Evolutionary conservation across 2,888 invertebrate genomes (phyloP).

Genomic region (Desoria tigrina): DNA sequence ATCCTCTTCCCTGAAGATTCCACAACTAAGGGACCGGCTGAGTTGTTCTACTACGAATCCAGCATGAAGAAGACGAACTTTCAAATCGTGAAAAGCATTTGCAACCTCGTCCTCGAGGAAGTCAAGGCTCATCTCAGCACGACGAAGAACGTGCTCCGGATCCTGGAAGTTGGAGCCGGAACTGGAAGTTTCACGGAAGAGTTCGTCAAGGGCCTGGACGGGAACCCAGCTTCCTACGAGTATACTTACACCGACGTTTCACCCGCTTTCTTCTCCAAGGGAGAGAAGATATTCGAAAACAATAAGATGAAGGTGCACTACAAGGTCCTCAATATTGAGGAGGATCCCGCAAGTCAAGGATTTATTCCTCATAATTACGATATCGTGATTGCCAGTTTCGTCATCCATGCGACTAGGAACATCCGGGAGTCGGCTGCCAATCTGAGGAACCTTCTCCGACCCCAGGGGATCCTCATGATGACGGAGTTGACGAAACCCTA

Average conservation of each 20-base stretch:
- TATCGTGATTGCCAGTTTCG: conserved; percentile 18
- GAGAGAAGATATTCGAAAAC: conserved; percentile 28
- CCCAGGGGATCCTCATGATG: conserved; percentile 11
- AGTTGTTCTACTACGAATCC: conserved; percentile 9
- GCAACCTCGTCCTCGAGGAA: background rate
- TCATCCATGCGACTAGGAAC: conserved; percentile 32
- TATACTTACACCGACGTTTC: conserved; percentile 31
- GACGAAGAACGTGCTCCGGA: conserved; percentile 14
- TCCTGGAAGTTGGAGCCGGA: conserved; percentile 36
- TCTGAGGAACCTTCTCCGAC: conserved; percentile 13
- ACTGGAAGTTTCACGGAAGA: conserved; percentile 25
- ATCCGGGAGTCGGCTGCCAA: conserved; percentile 8
- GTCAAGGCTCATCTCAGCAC: background rate
- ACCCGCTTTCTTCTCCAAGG: conserved; percentile 28
- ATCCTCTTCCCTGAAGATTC: conserved; percentile 24
- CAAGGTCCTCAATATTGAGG: conserved; percentile 36
- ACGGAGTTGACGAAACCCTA: conserved; percentile 16
- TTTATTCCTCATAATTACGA: conserved; percentile 28
- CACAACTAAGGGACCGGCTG: conserved; percentile 6
- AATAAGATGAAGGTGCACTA: conserved; percentile 26
- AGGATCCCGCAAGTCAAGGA: conserved; percentile 35
- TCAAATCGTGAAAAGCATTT: background rate
- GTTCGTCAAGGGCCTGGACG: conserved; percentile 18
- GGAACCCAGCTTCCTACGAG: conserved; percentile 16
- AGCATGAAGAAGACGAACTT: background rate